Percentiles rank a stretch among this genome's conserved stretches.
Conservation (phyloP, 2,797 vertebrate species). For the Chrosomus eos region DNA sequence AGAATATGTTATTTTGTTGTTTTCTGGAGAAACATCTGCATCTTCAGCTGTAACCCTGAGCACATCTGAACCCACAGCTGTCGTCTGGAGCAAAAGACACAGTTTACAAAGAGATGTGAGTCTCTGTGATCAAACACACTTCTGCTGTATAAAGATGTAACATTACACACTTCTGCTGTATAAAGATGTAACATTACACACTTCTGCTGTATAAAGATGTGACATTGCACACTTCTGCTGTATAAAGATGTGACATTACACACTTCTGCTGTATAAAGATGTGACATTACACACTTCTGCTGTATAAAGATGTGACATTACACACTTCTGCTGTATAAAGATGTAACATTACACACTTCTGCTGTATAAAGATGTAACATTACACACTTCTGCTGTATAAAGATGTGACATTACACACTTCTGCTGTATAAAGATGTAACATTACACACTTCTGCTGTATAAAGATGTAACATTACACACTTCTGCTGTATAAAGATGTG, state of each 20-base stretch:
- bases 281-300: neutral
- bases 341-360: neutral
- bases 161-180: too few relatives aligned
- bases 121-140: neutral
- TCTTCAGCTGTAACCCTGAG: slow-evolving; percentile 74
- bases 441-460: neutral
- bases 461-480: too few relatives aligned
- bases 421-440: neutral
- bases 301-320: neutral
- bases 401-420: too few relatives aligned
- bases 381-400: neutral
- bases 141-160: neutral
- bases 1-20: slow-evolving; percentile 70
- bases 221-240: neutral
- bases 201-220: too few relatives aligned
- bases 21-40: slow-evolving; percentile 58
- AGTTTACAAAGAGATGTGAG: neutral
- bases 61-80: slow-evolving; percentile 43
- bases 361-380: too few relatives aligned
- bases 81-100: slow-evolving; percentile 58
- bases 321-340: neutral
- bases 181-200: neutral
- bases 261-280: too few relatives aligned
- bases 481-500: neutral
- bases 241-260: neutral